phyloP scores from a whole-genome alignment of 2,797 vertebrate genomes.

The Cryptoprocta ferox region DNA sequence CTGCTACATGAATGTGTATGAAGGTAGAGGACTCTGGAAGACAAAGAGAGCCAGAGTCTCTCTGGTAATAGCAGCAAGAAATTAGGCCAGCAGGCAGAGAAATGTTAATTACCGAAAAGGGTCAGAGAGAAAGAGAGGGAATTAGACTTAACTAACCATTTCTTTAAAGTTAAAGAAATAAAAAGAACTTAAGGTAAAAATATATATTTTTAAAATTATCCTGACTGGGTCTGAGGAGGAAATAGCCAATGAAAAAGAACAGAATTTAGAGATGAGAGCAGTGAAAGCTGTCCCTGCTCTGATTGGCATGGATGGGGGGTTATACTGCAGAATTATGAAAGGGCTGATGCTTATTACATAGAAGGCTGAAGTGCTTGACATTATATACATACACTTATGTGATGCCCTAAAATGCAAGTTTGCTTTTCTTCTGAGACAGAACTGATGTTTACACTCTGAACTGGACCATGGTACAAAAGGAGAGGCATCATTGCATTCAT shows the following conservation, averaged over 20 bases:
- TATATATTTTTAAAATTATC: not conserved
- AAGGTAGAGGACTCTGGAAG: not conserved
- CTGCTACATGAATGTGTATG: not conserved
- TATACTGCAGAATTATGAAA: not conserved
- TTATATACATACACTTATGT: accelerated
- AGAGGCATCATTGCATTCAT: not conserved
- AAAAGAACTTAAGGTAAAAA: not conserved
- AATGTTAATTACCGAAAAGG: not conserved
- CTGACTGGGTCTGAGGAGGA: not conserved
- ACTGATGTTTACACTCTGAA: not conserved
- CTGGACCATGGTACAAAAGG: not conserved
- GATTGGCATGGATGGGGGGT: too few relatives aligned
- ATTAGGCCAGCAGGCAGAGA: not conserved
- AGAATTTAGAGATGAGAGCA: not conserved
- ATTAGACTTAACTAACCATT: not conserved
- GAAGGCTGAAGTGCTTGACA: not conserved
- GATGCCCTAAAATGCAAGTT: not conserved
- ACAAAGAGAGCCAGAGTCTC: not conserved
- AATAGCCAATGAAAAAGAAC: not conserved
- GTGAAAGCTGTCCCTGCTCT: not conserved
- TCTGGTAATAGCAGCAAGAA: not conserved
- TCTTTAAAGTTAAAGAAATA: not conserved
- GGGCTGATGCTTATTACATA: not conserved
- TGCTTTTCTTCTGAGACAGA: not conserved
- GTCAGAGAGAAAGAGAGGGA: accelerated